Base-by-base conservation (phyloP, 2,888 invertebrate species). In the Nesidiocoris tenuis region DNA sequence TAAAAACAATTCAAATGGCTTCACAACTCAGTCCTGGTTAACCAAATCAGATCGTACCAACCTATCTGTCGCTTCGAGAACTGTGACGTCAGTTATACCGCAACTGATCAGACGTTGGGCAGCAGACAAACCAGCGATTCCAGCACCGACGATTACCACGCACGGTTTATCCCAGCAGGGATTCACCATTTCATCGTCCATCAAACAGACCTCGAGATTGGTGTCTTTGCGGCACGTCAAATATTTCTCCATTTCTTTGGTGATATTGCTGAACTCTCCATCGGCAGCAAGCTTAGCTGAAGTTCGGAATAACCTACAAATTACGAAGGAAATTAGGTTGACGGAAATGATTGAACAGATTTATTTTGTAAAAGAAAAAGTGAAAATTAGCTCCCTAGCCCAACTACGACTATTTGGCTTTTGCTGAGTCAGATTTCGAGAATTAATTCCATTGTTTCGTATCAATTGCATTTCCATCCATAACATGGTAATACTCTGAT, bases 81-180 rank as follows among this genome's bases (percentile, higher is more conserved):
- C 85, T 0, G 88, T 86, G 79, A 92, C 89, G 82, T 91, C 90
- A 76, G 86, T 87, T 77, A 93, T 87, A n/a, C 92, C 93, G 81
- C 91, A 89, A 81, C 90, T 88, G 0, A 87, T 84, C 1, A 94
- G 86, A 65, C 91, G 87, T 82, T 90, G 88, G 0, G 93, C 93
- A 1, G 93, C 93, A 0, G 93, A 92, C 3, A 94, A 85, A 1
- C 93, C 93, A 0, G 93, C 91, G 82, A 93, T 88, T 12, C 93
- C 93, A 0, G 91, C 93, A 0, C 93, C 93, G 25, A 93, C 85
- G 23, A 93, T 90, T 21, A 93, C 87, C 22, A 93, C 87, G n/a
- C 87, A 86, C 1, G 91, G 91, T 83, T 91, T 89, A 79, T 85
- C 84, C 80, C 85, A 84, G 80, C 74, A 76, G 0, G 77, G 77